Evolutionary conservation across 2,797 vertebrate genomes (phyloP), one percentile per base, ranked within the genome.

Genomic region (Premnoplex brunnescens): DNA sequence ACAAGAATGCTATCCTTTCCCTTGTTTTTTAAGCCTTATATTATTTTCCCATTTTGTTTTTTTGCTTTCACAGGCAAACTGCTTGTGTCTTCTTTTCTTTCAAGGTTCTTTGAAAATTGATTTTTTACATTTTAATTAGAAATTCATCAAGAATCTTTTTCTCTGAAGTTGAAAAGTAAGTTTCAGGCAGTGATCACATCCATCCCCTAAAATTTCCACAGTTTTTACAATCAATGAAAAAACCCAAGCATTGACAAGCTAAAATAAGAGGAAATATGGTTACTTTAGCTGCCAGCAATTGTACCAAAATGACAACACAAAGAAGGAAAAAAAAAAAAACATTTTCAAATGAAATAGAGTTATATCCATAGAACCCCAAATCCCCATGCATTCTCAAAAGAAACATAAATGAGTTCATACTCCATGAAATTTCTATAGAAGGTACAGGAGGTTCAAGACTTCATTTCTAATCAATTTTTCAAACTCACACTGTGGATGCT

Each of bases 231-330:
- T 94, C 91, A 87, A 89, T 96, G 81, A 92, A 92, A 85, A 79
- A 89, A 69, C 4, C 26, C 37, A 66, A 91, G 79, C 32, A 73
- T 4, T 94, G 88, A 91, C 92, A 91, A 71, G 73, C 43, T 72
- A 89, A 95, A 94, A 89, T 62, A 92, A 27, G 80, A 94, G 93
- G 77, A 95, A 94, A 95, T 93, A 96, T 94, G 89, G 78, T 87
- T 85, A 48, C 23, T 89, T 87, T 30, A 87, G 83, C 92, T 94
- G 94, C 92, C 95, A 95, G 48, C 63, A 92, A 95, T 91, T 92
- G 74, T 93, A 92, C 55, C 43, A 91, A 87, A 89, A 91, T 92
- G 77, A 87, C 87, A 96, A 94, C 80, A 87, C 52, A 93, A 88
- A 69, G 51, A 44, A 88, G 15, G 78, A 72, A 90, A 54, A 72